Base-by-base conservation (phyloP, 2,797 vertebrate genomes). In the Channallabes apus region DNA sequence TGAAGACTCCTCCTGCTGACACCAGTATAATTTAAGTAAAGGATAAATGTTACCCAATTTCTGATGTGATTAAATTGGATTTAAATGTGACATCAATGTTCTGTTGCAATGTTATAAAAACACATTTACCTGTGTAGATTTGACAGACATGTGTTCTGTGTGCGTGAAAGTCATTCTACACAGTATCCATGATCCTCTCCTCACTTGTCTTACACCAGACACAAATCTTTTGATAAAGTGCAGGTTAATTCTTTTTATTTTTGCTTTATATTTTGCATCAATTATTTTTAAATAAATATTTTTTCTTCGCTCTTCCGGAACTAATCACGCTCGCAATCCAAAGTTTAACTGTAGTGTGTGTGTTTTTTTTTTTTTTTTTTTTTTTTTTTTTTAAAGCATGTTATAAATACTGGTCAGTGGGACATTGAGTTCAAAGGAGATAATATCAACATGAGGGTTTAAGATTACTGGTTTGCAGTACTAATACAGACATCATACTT, bases 1-100 rank as follows among this genome's bases (percentile, higher is more conserved):
- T 88, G 87, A 92, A 78, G 46, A 81, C 24, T 4, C 46, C 7
- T 71, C 15, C 62, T 38, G 68, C 56, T 35, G 17, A 32, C 38
- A 41, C 15, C 32, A 41, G 3, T 62, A n/a, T n/a, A 3, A 38
- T 38, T 38, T 79, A 79, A 62, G 6, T 18, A 75, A 24, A 46
- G 22, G 17, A 17, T 27, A 1, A 6, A 8, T 3, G 41, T 18
- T 17, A 75, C 14, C 6, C 12, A 15, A 3, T 56, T 62, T 54
- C 20, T 82, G 5, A n/a, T 46, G 14, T 62, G 69, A 72, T n/a
- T 79, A 9, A 51, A 35, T 2, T 54, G 22, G 12, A 32, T 80
- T 72, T 61, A 78, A 59, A 59, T 35, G 29, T 22, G 20, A 20
- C 46, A 27, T 51, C 15, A 27, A 80, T 11, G n/a, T 59, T 0